phyloP scores from a whole-genome alignment of 1,140 invertebrate genomes.

The Drosophila carrolli region DNA sequence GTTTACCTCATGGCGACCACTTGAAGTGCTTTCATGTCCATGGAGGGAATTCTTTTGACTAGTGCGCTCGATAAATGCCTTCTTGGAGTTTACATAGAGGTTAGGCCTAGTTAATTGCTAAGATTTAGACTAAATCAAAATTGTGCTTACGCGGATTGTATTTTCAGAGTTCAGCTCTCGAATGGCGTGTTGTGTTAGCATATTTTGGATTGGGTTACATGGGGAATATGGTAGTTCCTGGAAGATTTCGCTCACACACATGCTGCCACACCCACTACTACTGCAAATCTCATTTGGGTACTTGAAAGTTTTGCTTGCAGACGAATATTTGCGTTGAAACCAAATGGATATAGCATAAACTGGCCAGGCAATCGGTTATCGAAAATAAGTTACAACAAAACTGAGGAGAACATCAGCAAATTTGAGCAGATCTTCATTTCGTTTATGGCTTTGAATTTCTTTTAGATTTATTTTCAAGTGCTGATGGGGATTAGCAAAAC shows the following conservation, averaged over 20 bases:
- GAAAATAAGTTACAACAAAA: constrained; percentile 20
- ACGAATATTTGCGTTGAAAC: constrained; percentile 8
- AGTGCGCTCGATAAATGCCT: constrained; percentile 75
- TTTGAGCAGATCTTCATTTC: constrained; percentile 41
- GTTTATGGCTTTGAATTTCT: constrained; percentile 3
- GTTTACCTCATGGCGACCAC: constrained; percentile 21
- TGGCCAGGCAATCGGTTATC: constrained; percentile 22
- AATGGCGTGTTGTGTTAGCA: constrained; percentile 63
- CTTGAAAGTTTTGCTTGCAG: constrained; percentile 74
- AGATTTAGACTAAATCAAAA: constrained; percentile 76
- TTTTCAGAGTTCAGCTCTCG: constrained; percentile 43
- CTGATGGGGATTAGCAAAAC: constrained; percentile 78
- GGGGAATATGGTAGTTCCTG: constrained; percentile 22
- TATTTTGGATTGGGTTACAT: constrained; percentile 14
- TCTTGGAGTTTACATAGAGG: constrained; percentile 41
- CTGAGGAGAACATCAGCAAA: constrained; percentile 57
- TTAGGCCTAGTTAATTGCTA: constrained; percentile 72
- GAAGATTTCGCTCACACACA: constrained; percentile 26
- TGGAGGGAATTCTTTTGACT: constrained; percentile 63
- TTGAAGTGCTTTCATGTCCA: constrained; percentile 33
- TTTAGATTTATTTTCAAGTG: constrained; percentile 74
- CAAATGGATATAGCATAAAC: constrained; percentile 23
- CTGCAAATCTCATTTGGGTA: constrained; percentile 13
- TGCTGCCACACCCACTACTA: constrained; percentile 23
- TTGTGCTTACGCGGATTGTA: constrained; percentile 78